These are phyloP conservation scores for Mantis religiosa DNA, from an alignment of 2,888 invertebrate genomes.

Conservation along the genomic window DNA sequence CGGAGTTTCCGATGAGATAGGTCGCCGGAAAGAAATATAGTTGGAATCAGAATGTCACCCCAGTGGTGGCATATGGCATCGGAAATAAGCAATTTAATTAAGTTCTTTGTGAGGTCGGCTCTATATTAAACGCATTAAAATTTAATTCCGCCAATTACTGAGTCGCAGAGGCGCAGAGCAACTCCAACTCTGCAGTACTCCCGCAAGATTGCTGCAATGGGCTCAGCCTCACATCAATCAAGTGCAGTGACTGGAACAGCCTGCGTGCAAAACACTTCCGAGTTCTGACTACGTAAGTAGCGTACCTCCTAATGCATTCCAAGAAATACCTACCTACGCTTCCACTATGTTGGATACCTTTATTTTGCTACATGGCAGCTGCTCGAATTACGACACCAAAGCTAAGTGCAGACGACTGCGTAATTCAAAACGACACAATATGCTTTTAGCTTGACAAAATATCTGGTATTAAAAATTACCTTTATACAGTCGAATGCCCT, in stretches of 20 bases:
- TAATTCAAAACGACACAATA: too few relatives aligned
- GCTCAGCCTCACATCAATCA: background rate
- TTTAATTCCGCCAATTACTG: background rate
- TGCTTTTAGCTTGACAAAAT: too few relatives aligned
- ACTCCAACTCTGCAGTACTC: background rate
- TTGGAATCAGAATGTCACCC: background rate
- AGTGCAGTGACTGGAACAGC: background rate
- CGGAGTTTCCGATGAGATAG: background rate
- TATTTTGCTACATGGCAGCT: too few relatives aligned
- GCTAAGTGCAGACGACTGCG: too few relatives aligned
- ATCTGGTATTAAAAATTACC: too few relatives aligned
- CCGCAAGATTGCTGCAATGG: background rate
- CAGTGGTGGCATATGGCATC: background rate
- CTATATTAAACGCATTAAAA: background rate
- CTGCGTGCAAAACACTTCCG: background rate
- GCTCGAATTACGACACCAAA: too few relatives aligned
- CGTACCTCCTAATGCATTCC: background rate
- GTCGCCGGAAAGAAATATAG: background rate
- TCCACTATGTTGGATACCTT: too few relatives aligned
- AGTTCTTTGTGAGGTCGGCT: background rate
- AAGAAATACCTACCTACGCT: too few relatives aligned
- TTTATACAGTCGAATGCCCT: too few relatives aligned
- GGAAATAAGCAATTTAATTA: background rate
- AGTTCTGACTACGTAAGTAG: background rate
- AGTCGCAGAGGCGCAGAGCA: background rate